Evolutionary conservation across 2,113 vertebrate species (phyloP).

Genomic region (Saguinus midas): DNA sequence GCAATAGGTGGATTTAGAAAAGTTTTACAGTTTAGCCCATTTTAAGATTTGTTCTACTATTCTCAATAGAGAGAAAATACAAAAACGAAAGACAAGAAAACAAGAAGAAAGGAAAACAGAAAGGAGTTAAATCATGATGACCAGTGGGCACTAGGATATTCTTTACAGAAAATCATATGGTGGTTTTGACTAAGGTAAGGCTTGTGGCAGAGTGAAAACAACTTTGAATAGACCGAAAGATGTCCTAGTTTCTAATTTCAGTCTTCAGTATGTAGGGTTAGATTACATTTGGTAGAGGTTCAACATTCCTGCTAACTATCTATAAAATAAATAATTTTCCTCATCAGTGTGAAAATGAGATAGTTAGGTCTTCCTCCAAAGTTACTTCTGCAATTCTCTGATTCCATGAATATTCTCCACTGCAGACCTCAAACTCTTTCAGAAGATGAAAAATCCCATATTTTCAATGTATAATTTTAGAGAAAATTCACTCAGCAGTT

Average conservation of each 20-base stretch:
- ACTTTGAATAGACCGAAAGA: neutral
- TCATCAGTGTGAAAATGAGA: constrained; percentile 2
- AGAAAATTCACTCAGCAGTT: neutral
- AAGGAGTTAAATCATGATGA: neutral
- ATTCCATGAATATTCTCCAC: neutral
- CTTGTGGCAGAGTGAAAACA: neutral
- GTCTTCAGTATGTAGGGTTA: neutral
- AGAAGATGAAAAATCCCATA: neutral
- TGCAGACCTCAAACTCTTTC: neutral
- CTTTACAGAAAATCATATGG: neutral
- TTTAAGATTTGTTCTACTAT: neutral
- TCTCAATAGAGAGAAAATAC: neutral
- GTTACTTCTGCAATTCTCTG: neutral
- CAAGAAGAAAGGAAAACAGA: neutral
- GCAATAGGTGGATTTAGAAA: neutral
- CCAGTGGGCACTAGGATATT: neutral
- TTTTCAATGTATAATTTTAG: neutral
- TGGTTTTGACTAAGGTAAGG: neutral
- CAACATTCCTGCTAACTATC: neutral
- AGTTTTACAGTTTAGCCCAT: neutral
- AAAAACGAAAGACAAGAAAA: neutral
- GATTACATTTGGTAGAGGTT: neutral
- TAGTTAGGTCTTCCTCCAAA: neutral
- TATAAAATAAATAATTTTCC: neutral
- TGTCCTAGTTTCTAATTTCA: neutral